Conservation (phyloP, 2,113 vertebrate genomes). For the Callionymus lyra region DNA sequence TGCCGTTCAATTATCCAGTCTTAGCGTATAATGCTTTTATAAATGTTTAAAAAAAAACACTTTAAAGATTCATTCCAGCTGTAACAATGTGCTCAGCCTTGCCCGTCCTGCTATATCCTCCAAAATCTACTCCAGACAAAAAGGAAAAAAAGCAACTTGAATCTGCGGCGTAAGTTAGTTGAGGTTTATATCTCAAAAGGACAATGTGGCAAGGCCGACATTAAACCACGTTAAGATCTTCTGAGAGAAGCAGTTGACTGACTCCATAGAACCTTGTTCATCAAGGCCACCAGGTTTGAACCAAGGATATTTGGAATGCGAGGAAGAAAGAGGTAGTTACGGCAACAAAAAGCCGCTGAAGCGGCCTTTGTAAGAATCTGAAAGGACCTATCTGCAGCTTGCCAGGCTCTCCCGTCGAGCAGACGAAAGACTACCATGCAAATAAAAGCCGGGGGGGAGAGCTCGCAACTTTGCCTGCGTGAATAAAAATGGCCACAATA, state of each 20-base stretch:
- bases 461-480: conserved; percentile 53
- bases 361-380: conserved; percentile 57
- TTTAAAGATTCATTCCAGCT: conserved; percentile 44
- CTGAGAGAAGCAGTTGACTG: conserved; percentile 60
- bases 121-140: conserved; percentile 60
- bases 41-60: conserved; percentile 27
- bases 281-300: conserved; percentile 68
- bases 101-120: conserved; percentile 25
- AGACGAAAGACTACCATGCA: conserved; percentile 57
- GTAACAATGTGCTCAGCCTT: conserved; percentile 50
- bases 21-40: conserved; percentile 28
- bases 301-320: conserved; percentile 68
- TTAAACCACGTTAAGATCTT: conserved; percentile 65
- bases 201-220: conserved; percentile 66
- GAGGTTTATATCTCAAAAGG: conserved; percentile 66
- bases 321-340: conserved; percentile 66
- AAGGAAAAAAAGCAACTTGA: conserved; percentile 60
- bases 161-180: conserved; percentile 57
- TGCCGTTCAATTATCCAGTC: conserved; percentile 2
- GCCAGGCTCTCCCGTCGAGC: conserved; percentile 52
- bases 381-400: conserved; percentile 57
- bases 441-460: conserved; percentile 67
- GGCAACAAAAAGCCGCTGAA: conserved; percentile 63
- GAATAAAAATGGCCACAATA: conserved; percentile 60
- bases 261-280: conserved; percentile 65